These are phyloP conservation scores for Empis livida DNA, from an alignment of 2,888 invertebrate genomes.

Conservation along the genomic window DNA sequence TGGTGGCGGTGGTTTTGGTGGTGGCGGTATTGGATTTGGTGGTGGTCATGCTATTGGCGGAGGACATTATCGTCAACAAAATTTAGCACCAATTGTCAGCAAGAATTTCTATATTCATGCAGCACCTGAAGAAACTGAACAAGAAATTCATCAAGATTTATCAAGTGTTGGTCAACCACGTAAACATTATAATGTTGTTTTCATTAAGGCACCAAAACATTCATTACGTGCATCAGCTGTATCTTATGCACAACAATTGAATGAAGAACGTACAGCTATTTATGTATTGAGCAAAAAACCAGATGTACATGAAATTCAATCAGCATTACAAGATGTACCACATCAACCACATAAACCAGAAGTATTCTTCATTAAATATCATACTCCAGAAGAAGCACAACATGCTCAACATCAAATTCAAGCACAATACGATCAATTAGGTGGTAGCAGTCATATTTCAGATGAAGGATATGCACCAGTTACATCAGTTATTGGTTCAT, in stretches of 20 bases:
- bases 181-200: conserved; percentile 33
- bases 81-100: conserved; percentile 21
- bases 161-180: conserved; percentile 22
- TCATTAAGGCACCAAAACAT: conserved; percentile 32
- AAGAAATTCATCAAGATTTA: conserved; percentile 28
- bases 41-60: too few relatives aligned
- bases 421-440: conserved; percentile 32
- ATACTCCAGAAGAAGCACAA: conserved; percentile 32
- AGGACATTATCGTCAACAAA: background rate
- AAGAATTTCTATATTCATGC: conserved; percentile 34
- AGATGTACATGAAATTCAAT: conserved; percentile 26
- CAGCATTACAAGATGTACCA: conserved; percentile 27
- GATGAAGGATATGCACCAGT: conserved; percentile 33
- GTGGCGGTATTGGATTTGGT: too few relatives aligned
- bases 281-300: conserved; percentile 34
- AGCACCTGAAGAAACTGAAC: conserved; percentile 33
- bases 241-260: conserved; percentile 26
- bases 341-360: conserved; percentile 31
- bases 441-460: conserved; percentile 31
- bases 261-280: conserved; percentile 34
- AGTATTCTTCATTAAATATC: conserved; percentile 36
- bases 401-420: conserved; percentile 34
- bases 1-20: too few relatives aligned
- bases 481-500: conserved; percentile 30
- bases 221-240: conserved; percentile 26